Base-by-base conservation (phyloP, 2,113 vertebrate species). In the Cephalopterus ornatus region DNA sequence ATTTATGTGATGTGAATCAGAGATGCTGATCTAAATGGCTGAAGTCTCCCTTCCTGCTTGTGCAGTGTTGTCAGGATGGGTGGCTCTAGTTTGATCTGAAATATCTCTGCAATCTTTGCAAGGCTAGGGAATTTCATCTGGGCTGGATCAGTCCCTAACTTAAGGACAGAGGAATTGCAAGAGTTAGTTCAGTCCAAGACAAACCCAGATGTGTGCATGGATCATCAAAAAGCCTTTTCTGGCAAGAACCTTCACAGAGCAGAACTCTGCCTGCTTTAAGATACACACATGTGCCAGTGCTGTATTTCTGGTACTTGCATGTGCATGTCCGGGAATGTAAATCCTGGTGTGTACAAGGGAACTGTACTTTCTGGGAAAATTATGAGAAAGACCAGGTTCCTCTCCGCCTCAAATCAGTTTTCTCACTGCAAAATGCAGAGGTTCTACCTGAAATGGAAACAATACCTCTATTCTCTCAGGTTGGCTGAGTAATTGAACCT, bases 341-440 rank as follows among this genome's bases (percentile, higher is more conserved):
- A 14, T 59, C n/a, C 27, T 17, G 19, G 26, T 58, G 11, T 56
- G 14, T 79, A 37, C 18, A 59, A 49, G 28, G 47, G 17, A 83
- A 12, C 33, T 68, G 30, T 39, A 56, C 66, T 81, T 93, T 74
- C 59, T 59, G 73, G 37, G 35, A 56, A 80, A 84, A 61, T 42
- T 28, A 7, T 18, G 11, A 49, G 39, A 67, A 52, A 61, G 20
- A 32, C 14, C 24, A 22, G 14, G 11, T 77, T 50, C 5, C 4
- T 1, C 14, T 41, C 15, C 5, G 0, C 2, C 8, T 10, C 3
- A 8, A 1, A 14, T 61, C 4, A 5, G 11, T 61, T 50, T 83
- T 83, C n/a, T 62, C 37, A 56, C 20, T 71, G 84, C 42, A 75
- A 62, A 89, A 47, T 85, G 62, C 52, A 50, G 55, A 77, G 14